phyloP scores from a whole-genome alignment of 2,113 vertebrate species.

The Acinonyx jubatus region DNA sequence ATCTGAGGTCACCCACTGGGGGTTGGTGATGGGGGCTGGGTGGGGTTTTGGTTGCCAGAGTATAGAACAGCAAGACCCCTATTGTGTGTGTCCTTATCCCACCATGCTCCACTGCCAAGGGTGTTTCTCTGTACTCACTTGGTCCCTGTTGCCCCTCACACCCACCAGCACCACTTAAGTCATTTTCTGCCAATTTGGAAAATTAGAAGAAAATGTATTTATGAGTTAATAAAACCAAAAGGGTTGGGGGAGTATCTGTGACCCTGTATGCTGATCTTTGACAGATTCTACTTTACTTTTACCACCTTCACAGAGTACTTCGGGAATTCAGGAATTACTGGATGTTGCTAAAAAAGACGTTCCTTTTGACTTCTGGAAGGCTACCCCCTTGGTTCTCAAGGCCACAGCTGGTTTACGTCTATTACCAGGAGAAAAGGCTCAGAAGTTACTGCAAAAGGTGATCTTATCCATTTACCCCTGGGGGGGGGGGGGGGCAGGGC shows the following conservation, averaged over 20 bases:
- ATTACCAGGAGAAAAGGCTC: constrained; percentile 92
- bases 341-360: constrained; percentile 89
- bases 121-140: neutral
- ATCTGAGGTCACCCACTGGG: rapidly evolving
- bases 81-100: neutral
- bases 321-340: constrained; percentile 90
- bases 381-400: constrained; percentile 92
- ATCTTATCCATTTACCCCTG: neutral
- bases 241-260: neutral
- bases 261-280: neutral
- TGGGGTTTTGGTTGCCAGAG: neutral
- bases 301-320: constrained; percentile 84
- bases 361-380: constrained; percentile 87
- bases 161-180: neutral
- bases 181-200: neutral
- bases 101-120: neutral
- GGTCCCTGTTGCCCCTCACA: neutral
- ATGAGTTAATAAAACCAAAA: neutral
- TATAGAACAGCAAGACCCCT: neutral
- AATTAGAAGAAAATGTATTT: neutral
- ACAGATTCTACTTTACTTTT: constrained; percentile 17
- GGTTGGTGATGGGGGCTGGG: neutral
- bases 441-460: constrained; percentile 91
- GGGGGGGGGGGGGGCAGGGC: too few species aligned
- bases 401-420: constrained; percentile 95